Percentiles rank a stretch among this genome's conserved stretches.
phyloP scores from a whole-genome alignment of 2,113 vertebrate species.

The Empidonax traillii region DNA sequence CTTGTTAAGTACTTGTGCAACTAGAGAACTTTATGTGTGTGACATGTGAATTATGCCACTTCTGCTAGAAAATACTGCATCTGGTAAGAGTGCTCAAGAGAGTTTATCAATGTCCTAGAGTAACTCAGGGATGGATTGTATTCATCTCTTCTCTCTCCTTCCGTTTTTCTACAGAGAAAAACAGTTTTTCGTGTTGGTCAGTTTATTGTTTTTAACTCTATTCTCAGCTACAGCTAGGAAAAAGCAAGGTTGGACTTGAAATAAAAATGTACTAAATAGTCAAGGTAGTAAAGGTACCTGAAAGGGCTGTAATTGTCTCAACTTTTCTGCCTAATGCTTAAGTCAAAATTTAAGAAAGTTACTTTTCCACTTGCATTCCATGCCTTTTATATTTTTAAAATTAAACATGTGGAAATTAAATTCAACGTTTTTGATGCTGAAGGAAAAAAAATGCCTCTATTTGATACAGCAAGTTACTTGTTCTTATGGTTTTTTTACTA shows the following conservation, averaged over 20 bases:
- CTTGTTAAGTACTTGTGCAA: not conserved
- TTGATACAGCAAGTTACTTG: not conserved
- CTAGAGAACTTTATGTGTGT: not conserved
- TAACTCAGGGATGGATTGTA: not conserved
- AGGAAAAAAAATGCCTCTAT: not conserved
- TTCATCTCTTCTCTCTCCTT: not conserved
- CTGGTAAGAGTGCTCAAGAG: not conserved
- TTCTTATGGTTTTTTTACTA: not conserved
- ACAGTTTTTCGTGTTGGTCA: not conserved
- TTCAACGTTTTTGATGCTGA: not conserved
- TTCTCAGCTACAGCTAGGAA: not conserved
- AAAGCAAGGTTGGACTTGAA: not conserved
- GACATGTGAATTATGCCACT: not conserved
- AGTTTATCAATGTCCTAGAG: not conserved
- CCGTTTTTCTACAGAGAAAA: not conserved
- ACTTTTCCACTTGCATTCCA: not conserved
- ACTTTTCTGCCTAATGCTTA: not conserved
- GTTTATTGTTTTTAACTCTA: not conserved
- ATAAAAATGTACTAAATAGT: not conserved
- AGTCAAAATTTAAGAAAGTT: not conserved
- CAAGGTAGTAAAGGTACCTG: not conserved
- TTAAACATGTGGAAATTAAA: not conserved
- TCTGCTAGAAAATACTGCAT: not conserved
- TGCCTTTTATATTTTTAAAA: not conserved
- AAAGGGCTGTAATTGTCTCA: not conserved